Evolutionary conservation across 1,140 invertebrate species (phyloP).

Genomic region (Oncopodura yosiiana): DNA sequence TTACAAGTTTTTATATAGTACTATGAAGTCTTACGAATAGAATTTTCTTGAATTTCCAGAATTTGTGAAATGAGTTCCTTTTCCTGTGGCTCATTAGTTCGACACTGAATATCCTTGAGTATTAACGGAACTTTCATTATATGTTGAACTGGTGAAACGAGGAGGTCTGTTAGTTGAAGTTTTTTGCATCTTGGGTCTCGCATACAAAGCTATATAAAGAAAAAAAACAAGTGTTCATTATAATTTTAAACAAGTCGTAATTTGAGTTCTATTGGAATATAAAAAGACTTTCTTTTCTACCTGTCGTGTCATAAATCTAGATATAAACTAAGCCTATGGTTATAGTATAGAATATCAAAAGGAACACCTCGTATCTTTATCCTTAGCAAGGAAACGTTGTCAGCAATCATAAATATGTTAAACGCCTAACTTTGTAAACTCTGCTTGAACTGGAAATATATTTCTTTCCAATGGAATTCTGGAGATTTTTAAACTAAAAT

Average conservation of each 20-base stretch:
- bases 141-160: conserved; percentile 58
- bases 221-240: background rate
- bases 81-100: conserved; percentile 49
- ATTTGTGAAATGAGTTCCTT: conserved; percentile 47
- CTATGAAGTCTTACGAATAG: conserved; percentile 46
- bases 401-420: too few species aligned
- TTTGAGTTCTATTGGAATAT: background rate
- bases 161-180: conserved; percentile 54
- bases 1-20: background rate
- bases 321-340: too few species aligned
- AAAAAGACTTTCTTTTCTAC: too few species aligned
- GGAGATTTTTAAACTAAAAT: too few species aligned
- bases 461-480: too few species aligned
- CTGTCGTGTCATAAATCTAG: too few species aligned
- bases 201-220: conserved; percentile 47
- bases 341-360: background rate
- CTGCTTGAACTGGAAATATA: too few species aligned
- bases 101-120: conserved; percentile 50
- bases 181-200: conserved; percentile 53
- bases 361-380: background rate
- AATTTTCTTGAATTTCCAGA: conserved; percentile 53
- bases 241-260: background rate
- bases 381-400: background rate
- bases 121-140: conserved; percentile 59
- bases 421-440: too few species aligned